phyloP scores from a whole-genome alignment of 1,140 invertebrate species.

The Tribolium madens region DNA sequence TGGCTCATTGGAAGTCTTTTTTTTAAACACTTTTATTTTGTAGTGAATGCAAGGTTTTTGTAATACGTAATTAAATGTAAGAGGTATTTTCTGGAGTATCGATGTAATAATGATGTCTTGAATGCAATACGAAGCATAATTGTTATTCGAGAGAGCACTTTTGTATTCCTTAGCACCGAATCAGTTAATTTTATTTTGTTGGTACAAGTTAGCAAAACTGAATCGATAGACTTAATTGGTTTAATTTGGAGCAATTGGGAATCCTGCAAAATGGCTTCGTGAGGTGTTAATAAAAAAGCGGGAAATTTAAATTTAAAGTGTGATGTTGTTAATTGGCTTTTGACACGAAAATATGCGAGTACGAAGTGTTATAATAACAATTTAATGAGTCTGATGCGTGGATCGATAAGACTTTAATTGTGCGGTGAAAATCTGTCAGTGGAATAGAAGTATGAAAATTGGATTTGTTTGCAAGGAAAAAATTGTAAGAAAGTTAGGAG shows the following conservation, averaged over 20 bases:
- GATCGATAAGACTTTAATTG: neutral
- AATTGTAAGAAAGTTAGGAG: constrained; percentile 11
- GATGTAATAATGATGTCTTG: constrained; percentile 12
- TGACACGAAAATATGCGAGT: neutral
- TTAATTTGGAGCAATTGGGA: constrained; percentile 28
- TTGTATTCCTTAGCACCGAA: constrained; percentile 34
- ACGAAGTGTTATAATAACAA: neutral
- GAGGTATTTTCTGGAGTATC: constrained; percentile 2
- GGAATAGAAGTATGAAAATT: constrained; percentile 8
- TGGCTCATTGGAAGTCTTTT: no score
- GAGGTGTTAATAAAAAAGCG: neutral
- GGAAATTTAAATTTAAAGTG: constrained; percentile 18
- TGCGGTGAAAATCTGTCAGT: neutral
- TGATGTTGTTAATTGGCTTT: neutral
- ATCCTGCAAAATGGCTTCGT: neutral
- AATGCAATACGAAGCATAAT: constrained; percentile 9
- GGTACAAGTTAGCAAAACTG: constrained; percentile 30
- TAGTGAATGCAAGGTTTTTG: neutral
- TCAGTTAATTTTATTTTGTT: constrained; percentile 31
- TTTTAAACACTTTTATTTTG: no score
- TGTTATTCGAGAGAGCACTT: constrained; percentile 23
- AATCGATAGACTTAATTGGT: constrained; percentile 34
- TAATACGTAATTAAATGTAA: constrained; percentile 9
- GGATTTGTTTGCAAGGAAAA: constrained; percentile 21
- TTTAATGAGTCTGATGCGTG: neutral